Conservation (phyloP, 2,797 vertebrate genomes). For the Taeniopygia guttata region DNA sequence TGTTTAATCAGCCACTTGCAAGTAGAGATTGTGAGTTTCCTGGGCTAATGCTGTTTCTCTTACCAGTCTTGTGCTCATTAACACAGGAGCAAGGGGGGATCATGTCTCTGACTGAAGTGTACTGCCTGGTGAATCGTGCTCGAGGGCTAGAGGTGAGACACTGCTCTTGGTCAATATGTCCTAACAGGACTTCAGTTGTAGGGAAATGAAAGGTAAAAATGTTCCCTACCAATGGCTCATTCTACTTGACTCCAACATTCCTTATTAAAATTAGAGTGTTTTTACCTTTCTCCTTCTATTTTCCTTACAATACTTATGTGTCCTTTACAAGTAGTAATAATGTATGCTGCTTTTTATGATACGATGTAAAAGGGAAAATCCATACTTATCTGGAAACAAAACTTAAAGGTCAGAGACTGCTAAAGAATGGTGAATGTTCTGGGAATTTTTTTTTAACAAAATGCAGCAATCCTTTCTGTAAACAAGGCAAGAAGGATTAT, state of each 20-base stretch:
- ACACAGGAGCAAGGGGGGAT: conserved; percentile 93
- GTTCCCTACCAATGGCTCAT: neutral
- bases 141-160: conserved; percentile 92
- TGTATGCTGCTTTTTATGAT: neutral
- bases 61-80: conserved; percentile 23
- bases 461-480: neutral
- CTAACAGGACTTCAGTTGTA: neutral
- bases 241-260: neutral
- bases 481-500: neutral
- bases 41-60: neutral
- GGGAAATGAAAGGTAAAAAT: neutral
- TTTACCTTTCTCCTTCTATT: neutral
- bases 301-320: neutral
- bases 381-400: neutral
- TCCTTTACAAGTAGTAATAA: neutral
- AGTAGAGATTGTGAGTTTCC: neutral
- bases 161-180: neutral
- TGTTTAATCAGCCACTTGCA: neutral
- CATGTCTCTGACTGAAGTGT: conserved; percentile 97
- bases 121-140: conserved; percentile 95
- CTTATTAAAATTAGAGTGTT: neutral
- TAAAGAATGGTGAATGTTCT: neutral
- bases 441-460: neutral
- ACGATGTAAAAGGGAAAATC: neutral
- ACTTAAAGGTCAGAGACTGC: neutral